A percentile compares a stretch with the other conserved stretches of the same genome.
phyloP scores from a whole-genome alignment of 2,888 invertebrate genomes.

The Pterobdella sp. region DNA sequence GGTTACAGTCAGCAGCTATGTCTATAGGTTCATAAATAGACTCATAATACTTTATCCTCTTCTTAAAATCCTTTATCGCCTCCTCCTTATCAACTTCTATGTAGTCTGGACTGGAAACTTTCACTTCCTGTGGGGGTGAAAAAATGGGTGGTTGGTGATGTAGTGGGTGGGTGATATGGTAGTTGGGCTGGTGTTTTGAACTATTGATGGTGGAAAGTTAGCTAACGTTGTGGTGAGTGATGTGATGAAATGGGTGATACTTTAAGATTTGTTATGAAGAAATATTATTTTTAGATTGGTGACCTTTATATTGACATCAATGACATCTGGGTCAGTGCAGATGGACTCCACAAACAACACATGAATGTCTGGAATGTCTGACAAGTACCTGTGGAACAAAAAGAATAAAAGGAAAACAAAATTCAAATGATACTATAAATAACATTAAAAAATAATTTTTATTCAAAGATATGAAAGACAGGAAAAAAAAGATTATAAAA shows the following conservation, averaged over 20 bases:
- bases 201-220: neutral
- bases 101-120: constrained; percentile 97
- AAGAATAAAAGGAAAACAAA: neutral
- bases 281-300: neutral
- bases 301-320: constrained; percentile 90
- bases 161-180: neutral
- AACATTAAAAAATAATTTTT: no score
- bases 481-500: neutral
- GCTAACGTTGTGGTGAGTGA: neutral
- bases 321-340: constrained; percentile 88
- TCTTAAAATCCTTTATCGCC: constrained; percentile 80
- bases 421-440: no score
- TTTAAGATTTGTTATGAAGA: neutral
- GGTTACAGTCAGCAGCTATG: constrained; percentile 67
- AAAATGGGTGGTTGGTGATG: neutral
- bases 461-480: neutral
- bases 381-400: constrained; percentile 62
- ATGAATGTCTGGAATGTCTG: constrained; percentile 63
- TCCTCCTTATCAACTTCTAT: constrained; percentile 84
- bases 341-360: constrained; percentile 96
- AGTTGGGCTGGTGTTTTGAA: neutral
- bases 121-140: constrained; percentile 55
- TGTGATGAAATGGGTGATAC: neutral
- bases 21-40: constrained; percentile 84
- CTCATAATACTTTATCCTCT: constrained; percentile 89